Percentiles rank a stretch among this genome's conserved stretches.
Conservation (phyloP, 2,888 invertebrate species). For the Panopea generosa region DNA sequence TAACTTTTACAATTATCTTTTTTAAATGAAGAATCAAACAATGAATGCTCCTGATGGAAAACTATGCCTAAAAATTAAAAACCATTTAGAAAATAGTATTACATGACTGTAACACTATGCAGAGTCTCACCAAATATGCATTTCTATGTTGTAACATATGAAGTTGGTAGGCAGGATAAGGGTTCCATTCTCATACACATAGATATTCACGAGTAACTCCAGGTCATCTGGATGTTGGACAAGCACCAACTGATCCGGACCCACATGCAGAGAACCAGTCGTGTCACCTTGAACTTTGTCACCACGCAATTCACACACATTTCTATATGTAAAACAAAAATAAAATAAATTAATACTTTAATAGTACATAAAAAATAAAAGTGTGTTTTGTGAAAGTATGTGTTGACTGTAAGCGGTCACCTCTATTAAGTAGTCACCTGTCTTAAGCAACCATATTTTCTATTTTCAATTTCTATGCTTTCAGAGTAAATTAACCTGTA, state of each 20-base stretch:
- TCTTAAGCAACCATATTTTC: too few species aligned
- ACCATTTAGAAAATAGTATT: too few species aligned
- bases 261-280: conserved; percentile 73
- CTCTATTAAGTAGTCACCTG: too few species aligned
- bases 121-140: conserved; percentile 67
- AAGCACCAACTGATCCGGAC: conserved; percentile 66
- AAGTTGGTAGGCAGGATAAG: conserved; percentile 71
- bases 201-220: conserved; percentile 72
- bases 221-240: conserved; percentile 67
- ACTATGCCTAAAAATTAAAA: too few species aligned
- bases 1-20: too few species aligned
- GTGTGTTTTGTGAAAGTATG: too few species aligned
- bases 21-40: too few species aligned
- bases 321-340: conserved; percentile 5
- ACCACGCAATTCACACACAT: conserved; percentile 46
- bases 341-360: not conserved
- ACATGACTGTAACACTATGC: too few species aligned
- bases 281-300: conserved; percentile 69
- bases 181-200: conserved; percentile 71
- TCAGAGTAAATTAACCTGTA: too few species aligned
- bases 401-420: too few species aligned
- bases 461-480: too few species aligned
- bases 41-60: too few species aligned
- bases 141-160: conserved; percentile 63
- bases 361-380: not conserved